Percentiles rank a stretch among this genome's conserved stretches.
phyloP scores from a whole-genome alignment of 2,113 vertebrate species.

The Rhinopomastus cyanomelas region DNA sequence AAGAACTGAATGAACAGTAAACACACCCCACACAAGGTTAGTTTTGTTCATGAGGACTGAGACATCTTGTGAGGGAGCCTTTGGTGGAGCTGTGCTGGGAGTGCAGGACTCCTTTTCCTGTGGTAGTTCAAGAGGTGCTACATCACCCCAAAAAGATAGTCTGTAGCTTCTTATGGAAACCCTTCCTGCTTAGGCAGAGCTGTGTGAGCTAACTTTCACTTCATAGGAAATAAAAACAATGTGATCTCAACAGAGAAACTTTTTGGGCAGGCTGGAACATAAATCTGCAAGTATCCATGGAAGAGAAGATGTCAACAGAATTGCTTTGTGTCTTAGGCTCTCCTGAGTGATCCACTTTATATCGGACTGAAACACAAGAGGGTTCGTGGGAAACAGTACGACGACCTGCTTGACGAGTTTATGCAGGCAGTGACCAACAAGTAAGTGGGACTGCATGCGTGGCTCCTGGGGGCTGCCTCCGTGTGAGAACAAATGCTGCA shows the following conservation, averaged over 20 bases:
- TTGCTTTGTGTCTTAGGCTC: constrained; percentile 78
- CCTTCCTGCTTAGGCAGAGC: neutral
- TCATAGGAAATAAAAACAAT: neutral
- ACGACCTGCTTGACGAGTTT: constrained; percentile 94
- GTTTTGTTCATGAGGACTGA: neutral
- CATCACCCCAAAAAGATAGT: neutral
- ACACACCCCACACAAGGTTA: neutral
- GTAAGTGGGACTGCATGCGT: constrained; percentile 75
- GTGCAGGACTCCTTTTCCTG: neutral
- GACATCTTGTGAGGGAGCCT: neutral
- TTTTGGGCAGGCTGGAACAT: neutral
- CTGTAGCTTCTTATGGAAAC: neutral
- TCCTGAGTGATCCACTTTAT: constrained; percentile 92
- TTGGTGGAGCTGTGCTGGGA: neutral
- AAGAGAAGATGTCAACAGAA: constrained; percentile 23
- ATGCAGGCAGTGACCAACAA: constrained; percentile 95
- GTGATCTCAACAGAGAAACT: neutral
- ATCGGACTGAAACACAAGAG: constrained; percentile 95
- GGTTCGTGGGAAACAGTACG: constrained; percentile 90
- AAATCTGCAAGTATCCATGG: neutral
- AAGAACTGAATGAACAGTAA: neutral
- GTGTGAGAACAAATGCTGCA: constrained; percentile 5
- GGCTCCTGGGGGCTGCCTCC: constrained; percentile 33
- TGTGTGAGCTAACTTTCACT: neutral
- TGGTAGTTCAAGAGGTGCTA: neutral